Percentiles rank a stretch among this genome's conserved stretches.
phyloP scores from a whole-genome alignment of 2,113 vertebrate species.

The Grammomys surdaster region DNA sequence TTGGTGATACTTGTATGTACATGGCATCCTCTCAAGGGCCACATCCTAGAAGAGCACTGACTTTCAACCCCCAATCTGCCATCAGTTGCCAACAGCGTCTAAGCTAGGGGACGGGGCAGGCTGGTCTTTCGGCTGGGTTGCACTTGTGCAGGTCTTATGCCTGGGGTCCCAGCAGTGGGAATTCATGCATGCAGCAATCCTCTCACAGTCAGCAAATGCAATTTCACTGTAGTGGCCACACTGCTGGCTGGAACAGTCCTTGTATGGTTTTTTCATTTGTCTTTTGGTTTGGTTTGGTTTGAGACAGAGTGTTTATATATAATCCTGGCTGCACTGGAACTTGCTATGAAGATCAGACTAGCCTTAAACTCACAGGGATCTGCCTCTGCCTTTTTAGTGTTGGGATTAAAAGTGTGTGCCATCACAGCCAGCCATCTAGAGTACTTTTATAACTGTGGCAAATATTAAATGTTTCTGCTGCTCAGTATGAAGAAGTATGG shows the following conservation, averaged over 20 bases:
- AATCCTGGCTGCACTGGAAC: neutral
- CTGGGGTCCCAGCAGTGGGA: neutral
- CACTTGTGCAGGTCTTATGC: neutral
- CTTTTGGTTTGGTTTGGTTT: neutral
- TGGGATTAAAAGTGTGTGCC: neutral
- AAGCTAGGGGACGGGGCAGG: neutral
- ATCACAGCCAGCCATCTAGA: neutral
- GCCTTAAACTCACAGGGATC: neutral
- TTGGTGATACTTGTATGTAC: neutral
- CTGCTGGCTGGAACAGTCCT: neutral
- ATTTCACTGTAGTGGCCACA: neutral
- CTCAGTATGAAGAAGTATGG: neutral
- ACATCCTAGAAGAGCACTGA: neutral
- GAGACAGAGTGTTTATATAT: neutral
- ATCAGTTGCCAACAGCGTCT: neutral
- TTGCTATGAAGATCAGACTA: neutral
- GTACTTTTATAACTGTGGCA: neutral
- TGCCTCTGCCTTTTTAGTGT: neutral
- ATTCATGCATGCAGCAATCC: neutral
- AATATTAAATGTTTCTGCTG: neutral
- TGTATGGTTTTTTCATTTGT: neutral
- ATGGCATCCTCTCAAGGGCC: neutral
- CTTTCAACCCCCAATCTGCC: neutral
- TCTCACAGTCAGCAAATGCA: neutral
- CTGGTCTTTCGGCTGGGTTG: neutral